These are phyloP conservation scores for Xenopus borealis DNA, from an alignment of 2,113 vertebrate species.

Conservation along the genomic window DNA sequence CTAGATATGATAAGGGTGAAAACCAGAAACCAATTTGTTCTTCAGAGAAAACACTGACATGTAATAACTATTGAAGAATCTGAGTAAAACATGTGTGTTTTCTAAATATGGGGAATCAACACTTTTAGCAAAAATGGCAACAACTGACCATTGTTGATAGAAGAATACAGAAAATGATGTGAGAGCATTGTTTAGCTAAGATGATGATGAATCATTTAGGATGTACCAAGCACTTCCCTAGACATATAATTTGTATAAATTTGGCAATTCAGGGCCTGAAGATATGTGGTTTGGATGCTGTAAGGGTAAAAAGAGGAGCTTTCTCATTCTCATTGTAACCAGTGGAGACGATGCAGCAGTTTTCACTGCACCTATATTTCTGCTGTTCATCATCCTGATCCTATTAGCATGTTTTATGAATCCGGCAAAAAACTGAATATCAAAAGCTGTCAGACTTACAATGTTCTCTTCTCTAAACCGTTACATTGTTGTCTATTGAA, in stretches of 20 bases:
- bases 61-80: too few relatives aligned
- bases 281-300: constrained; percentile 33
- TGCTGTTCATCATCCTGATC: constrained; percentile 24
- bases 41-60: too few relatives aligned
- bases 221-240: neutral
- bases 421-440: neutral
- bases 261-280: constrained; percentile 13
- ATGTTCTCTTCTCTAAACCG: neutral
- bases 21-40: too few relatives aligned
- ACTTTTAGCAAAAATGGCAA: too few relatives aligned
- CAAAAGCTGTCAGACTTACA: neutral
- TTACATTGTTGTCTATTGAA: neutral
- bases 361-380: constrained; percentile 14
- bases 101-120: too few relatives aligned
- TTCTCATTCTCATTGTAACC: constrained; percentile 8
- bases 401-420: constrained; percentile 15
- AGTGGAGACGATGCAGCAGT: constrained; percentile 2
- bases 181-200: too few relatives aligned
- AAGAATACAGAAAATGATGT: too few relatives aligned
- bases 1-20: too few relatives aligned
- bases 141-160: too few relatives aligned
- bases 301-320: constrained; percentile 24
- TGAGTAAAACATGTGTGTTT: too few relatives aligned
- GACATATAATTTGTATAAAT: constrained; percentile 33
- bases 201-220: too few relatives aligned